Conservation (phyloP, 2,113 vertebrate genomes). For the Hippolais icterina region DNA sequence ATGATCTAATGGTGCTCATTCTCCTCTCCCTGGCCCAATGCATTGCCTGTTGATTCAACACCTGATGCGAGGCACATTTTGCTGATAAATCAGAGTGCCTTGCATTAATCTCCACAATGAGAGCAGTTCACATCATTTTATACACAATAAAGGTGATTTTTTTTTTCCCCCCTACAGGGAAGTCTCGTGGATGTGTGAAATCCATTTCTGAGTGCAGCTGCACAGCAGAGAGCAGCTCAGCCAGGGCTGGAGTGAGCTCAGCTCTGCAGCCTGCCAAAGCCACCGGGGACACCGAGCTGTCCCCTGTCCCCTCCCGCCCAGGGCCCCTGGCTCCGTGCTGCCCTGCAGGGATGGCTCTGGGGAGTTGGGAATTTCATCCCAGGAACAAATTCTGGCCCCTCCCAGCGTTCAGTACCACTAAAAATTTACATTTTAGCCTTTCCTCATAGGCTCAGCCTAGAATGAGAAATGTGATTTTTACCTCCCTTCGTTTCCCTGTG, state of each 20-base stretch:
- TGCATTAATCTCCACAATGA: slow-evolving; percentile 22
- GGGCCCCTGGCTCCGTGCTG: background rate
- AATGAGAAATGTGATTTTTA: background rate
- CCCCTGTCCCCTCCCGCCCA: background rate
- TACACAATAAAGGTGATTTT: background rate
- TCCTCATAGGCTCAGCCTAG: background rate
- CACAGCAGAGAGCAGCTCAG: background rate
- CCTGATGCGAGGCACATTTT: background rate
- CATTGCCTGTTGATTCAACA: background rate
- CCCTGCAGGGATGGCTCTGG: background rate
- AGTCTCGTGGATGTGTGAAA: background rate
- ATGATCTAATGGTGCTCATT: slow-evolving; percentile 26
- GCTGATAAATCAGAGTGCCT: background rate
- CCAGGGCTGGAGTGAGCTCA: background rate
- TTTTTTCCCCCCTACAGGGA: background rate
- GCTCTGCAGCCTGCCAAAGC: background rate
- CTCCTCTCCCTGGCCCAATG: background rate
- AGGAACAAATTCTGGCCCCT: background rate
- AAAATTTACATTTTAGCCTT: background rate
- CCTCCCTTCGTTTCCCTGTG: background rate
- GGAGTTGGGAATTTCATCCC: background rate
- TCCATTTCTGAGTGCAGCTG: background rate
- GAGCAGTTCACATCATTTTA: background rate
- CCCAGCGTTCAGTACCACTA: background rate
- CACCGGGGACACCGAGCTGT: background rate